Evolutionary conservation across 2,797 vertebrate species (phyloP), one percentile per base, ranked within the genome.

Genomic region (Malacoraja senta): DNA sequence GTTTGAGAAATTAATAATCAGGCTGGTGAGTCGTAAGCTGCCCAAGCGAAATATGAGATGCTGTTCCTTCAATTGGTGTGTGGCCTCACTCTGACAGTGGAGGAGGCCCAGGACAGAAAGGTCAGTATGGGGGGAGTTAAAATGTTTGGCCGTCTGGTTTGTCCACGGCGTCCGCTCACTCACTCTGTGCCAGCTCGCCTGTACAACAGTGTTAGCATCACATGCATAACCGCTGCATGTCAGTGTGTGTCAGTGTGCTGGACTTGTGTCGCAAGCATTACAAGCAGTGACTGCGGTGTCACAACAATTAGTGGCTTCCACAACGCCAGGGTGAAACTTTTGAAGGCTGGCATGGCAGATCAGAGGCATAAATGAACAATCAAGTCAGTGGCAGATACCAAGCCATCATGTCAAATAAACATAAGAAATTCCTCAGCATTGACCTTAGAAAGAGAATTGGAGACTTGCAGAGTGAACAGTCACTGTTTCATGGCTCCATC

Each of bases 211-310:
- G 90, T 91, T 91, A 72, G 58, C 63, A 72, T 72, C 97, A 97
- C 98, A 53, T 53, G 44, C 97, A 96, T 95, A 97, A 95, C 97
- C 96, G 96, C 97, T 97, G 97, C 97, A 97, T 98, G 97, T 98
- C 98, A 98, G 97, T 96, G 96, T 95, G 96, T 98, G 98, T 97
- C 98, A 97, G 97, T 97, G 97, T 97, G 97, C 96, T 95, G 96
- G 95, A 97, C 96, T 96, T 96, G 96, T 97, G 95, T 96, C 96
- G 94, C 95, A 96, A 97, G 96, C 96, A 95, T 97, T 97, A 96
- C 84, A 96, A 97, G 96, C 98, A 97, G 97, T 99, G 99, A 99
- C 99, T 99, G 98, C 96, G 96, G 97, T 97, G 98, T 98, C 98
- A 99, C 97, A 98, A 97, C 96, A 97, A 99, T 99, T 97, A 98